These are phyloP conservation scores for Astur gentilis DNA, from an alignment of 2,113 vertebrate genomes.

Conservation along the genomic window DNA sequence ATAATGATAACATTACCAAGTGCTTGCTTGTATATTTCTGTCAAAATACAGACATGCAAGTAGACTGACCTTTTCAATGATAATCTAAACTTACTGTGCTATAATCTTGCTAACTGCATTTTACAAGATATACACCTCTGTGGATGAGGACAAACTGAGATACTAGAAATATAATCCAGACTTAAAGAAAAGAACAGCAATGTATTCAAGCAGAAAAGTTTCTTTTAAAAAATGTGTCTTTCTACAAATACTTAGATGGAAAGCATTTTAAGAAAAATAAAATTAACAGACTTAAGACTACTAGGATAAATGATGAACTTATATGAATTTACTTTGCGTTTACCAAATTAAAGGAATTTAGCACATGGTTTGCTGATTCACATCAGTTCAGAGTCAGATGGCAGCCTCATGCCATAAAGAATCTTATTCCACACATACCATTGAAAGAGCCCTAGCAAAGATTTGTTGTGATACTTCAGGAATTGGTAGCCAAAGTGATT, in stretches of 20 bases:
- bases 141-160: background rate
- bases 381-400: background rate
- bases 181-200: background rate
- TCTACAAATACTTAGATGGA: background rate
- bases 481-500: background rate
- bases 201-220: background rate
- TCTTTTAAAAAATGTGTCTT: background rate
- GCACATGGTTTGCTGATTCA: background rate
- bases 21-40: background rate
- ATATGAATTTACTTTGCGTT: background rate
- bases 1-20: background rate
- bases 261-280: background rate
- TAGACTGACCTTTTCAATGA: background rate
- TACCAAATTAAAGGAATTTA: background rate
- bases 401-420: background rate
- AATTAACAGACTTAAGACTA: background rate
- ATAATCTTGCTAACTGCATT: background rate
- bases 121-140: background rate
- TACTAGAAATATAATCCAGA: background rate
- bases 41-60: background rate
- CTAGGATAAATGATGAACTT: background rate
- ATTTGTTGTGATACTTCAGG: background rate
- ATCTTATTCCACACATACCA: background rate
- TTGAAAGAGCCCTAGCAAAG: background rate
- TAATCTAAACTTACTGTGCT: background rate